Percentiles rank a stretch among this genome's conserved stretches.
Evolutionary conservation across 2,113 vertebrate genomes (phyloP).

Genomic region (Nyctereutes procyonoides): DNA sequence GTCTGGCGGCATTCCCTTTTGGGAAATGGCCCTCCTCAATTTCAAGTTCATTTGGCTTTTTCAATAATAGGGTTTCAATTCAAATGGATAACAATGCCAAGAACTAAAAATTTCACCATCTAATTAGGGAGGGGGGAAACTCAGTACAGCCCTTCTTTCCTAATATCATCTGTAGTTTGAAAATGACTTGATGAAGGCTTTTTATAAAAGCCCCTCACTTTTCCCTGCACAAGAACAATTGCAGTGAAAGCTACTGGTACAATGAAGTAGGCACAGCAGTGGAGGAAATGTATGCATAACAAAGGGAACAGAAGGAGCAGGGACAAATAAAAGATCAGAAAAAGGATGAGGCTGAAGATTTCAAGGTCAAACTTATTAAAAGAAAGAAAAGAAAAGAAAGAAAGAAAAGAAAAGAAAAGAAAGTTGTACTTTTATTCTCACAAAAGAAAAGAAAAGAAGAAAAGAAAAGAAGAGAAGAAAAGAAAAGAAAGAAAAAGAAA

Average conservation of each 20-base stretch:
- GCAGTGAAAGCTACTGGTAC: background rate
- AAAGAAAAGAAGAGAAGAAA: no score
- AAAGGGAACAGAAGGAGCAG: background rate
- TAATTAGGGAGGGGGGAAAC: conserved; percentile 47
- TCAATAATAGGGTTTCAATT: conserved; percentile 67
- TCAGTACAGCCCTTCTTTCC: conserved; percentile 40
- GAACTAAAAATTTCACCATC: conserved; percentile 68
- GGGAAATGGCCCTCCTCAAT: conserved; percentile 15
- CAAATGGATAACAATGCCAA: conserved; percentile 16
- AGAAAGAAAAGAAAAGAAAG: fast-evolving
- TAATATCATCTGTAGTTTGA: conserved; percentile 18
- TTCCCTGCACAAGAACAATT: conserved; percentile 37
- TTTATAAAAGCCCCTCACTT: conserved; percentile 49
- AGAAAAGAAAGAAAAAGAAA: no score
- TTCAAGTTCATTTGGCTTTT: conserved; percentile 35
- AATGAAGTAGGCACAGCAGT: background rate
- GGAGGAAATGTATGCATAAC: fast-evolving
- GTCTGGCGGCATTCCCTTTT: conserved; percentile 45
- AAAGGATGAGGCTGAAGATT: background rate
- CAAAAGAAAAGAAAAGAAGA: background rate
- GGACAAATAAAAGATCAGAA: background rate
- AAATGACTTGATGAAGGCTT: conserved; percentile 52
- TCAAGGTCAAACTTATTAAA: background rate
- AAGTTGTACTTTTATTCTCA: no score
- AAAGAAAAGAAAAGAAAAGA: background rate